A percentile compares a stretch with the other conserved stretches of the same genome.
phyloP scores from a whole-genome alignment of 2,888 invertebrate genomes.

The Idaea dimidiata region DNA sequence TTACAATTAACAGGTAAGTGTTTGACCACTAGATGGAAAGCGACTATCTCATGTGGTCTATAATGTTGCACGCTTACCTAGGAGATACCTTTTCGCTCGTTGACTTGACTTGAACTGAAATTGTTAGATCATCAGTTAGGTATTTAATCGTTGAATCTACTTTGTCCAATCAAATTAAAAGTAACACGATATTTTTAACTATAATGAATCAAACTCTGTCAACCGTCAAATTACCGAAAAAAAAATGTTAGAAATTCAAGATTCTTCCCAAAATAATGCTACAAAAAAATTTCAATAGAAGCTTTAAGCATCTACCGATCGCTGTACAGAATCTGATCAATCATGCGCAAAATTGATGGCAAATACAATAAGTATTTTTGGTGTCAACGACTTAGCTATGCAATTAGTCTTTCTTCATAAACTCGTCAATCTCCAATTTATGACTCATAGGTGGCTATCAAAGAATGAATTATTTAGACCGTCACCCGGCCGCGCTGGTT shows the following conservation, averaged over 20 bases:
- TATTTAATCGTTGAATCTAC: neutral
- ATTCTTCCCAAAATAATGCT: neutral
- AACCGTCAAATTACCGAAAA: neutral
- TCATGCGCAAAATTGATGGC: conserved; percentile 60
- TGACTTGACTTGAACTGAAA: too few relatives aligned
- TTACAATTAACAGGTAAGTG: too few relatives aligned
- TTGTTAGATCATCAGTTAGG: too few relatives aligned
- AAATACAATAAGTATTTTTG: conserved; percentile 44
- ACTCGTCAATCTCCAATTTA: neutral
- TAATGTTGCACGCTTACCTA: too few relatives aligned
- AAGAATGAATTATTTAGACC: too few relatives aligned
- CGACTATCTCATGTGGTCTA: too few relatives aligned
- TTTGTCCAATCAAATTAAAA: neutral
- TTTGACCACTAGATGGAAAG: too few relatives aligned
- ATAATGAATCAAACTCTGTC: neutral
- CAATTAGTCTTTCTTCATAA: neutral
- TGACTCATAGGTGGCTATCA: neutral
- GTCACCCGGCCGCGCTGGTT: too few relatives aligned
- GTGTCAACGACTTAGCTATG: neutral
- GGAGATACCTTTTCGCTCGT: too few relatives aligned
- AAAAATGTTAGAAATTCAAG: neutral
- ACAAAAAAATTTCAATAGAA: neutral
- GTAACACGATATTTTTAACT: neutral
- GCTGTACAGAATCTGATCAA: conserved; percentile 38
- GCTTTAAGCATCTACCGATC: conserved; percentile 39